phyloP scores from a whole-genome alignment of 2,888 invertebrate species.

The Cabera pusaria region DNA sequence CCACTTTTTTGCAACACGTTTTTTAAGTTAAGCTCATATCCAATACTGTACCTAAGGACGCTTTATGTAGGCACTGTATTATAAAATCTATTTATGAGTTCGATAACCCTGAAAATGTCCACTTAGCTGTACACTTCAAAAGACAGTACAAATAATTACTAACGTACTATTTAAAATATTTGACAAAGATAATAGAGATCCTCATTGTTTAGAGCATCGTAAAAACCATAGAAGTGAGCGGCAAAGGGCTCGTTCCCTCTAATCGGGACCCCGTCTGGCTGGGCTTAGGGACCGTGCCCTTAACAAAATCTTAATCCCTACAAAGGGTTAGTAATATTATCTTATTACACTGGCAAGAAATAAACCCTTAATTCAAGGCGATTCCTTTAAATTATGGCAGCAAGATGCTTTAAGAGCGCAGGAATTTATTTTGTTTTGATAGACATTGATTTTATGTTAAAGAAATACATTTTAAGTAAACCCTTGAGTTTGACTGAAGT shows the following conservation, averaged over 20 bases:
- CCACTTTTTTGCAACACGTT: too few species aligned
- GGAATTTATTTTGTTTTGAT: conserved; percentile 10
- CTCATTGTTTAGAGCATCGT: conserved; percentile 57
- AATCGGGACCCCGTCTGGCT: conserved; percentile 68
- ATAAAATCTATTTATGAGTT: too few species aligned
- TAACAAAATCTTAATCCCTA: conserved; percentile 83
- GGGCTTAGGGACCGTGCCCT: conserved; percentile 69
- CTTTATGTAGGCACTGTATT: too few species aligned
- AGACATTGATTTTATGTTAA: neutral
- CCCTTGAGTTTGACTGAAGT: too few species aligned
- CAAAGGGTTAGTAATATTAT: conserved; percentile 82
- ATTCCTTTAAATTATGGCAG: conserved; percentile 61
- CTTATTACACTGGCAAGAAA: conserved; percentile 79
- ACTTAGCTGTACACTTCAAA: too few species aligned
- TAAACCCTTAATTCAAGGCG: conserved; percentile 68
- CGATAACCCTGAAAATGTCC: too few species aligned
- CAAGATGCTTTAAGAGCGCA: conserved; percentile 25
- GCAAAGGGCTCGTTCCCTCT: conserved; percentile 54
- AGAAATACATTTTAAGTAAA: too few species aligned
- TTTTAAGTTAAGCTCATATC: too few species aligned
- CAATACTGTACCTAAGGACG: too few species aligned
- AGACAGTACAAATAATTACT: too few species aligned
- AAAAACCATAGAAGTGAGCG: conserved; percentile 74
- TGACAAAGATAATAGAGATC: conserved; percentile 18
- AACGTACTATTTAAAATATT: conserved; percentile 13